A percentile compares a stretch with the other conserved stretches of the same genome.
Evolutionary conservation across 2,888 invertebrate species (phyloP).

Genomic region (Drosophila demipolita): DNA sequence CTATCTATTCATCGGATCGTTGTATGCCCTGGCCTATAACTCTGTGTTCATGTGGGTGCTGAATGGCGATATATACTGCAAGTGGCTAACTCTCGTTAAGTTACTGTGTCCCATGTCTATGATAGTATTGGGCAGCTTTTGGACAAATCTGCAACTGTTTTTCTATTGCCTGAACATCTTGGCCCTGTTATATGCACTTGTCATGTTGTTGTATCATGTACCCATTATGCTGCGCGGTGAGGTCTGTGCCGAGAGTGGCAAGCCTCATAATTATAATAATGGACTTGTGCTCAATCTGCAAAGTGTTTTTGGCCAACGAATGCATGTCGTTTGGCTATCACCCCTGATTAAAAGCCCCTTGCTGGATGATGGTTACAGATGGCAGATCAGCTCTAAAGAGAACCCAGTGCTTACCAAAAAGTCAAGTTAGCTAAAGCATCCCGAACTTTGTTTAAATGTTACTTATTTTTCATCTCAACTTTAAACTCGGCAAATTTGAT

Average conservation of each 20-base stretch:
- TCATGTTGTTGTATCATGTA: constrained; percentile 89
- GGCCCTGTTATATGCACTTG: constrained; percentile 89
- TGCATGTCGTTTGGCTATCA: constrained; percentile 92
- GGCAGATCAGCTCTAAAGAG: constrained; percentile 79
- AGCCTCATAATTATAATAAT: constrained; percentile 87
- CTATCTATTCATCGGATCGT: constrained; percentile 90
- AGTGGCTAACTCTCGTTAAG: constrained; percentile 87
- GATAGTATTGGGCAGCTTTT: constrained; percentile 88
- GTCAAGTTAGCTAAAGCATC: constrained; percentile 6
- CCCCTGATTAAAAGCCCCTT: constrained; percentile 92
- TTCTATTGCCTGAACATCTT: constrained; percentile 90
- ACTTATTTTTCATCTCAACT: not conserved
- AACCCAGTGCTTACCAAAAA: constrained; percentile 2
- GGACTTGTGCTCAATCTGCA: constrained; percentile 90
- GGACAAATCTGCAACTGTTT: constrained; percentile 89
- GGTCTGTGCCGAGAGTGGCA: constrained; percentile 85
- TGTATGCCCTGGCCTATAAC: constrained; percentile 90
- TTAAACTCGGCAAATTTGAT: not conserved
- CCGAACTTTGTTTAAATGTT: not conserved
- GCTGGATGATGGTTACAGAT: constrained; percentile 90
- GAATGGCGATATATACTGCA: constrained; percentile 69
- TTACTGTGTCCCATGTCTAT: constrained; percentile 91
- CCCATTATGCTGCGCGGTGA: constrained; percentile 90
- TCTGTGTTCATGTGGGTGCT: constrained; percentile 88
- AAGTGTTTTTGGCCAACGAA: constrained; percentile 91